phyloP scores from a whole-genome alignment of 2,113 vertebrate genomes.

The Syngnathus typhle region DNA sequence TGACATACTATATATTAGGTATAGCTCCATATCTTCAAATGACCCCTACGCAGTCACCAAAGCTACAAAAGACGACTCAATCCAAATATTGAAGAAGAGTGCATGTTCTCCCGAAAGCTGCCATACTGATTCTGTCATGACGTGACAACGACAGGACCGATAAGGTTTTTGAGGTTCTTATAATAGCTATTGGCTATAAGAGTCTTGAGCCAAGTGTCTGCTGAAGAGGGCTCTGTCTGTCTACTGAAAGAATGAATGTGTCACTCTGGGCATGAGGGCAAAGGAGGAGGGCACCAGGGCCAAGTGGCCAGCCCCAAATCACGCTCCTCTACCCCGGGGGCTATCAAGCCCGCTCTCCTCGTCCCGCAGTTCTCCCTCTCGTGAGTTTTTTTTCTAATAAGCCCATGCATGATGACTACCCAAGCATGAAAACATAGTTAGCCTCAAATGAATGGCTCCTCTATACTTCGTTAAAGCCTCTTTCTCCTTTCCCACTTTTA shows the following conservation, averaged over 20 bases:
- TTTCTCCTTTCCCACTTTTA: constrained; percentile 97
- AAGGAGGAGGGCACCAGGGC: constrained; percentile 53
- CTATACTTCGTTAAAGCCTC: constrained; percentile 99
- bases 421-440: constrained; percentile 76
- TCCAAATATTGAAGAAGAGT: background rate
- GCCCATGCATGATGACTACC: constrained; percentile 60
- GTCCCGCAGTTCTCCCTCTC: constrained; percentile 44
- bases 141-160: constrained; percentile 26
- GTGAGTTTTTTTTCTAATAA: constrained; percentile 51
- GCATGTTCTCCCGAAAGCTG: background rate
- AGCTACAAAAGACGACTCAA: background rate
- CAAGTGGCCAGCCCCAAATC: constrained; percentile 62
- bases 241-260: constrained; percentile 55
- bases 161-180: constrained; percentile 28
- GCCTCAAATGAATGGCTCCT: constrained; percentile 98
- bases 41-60: background rate
- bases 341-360: constrained; percentile 40
- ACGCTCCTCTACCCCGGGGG: constrained; percentile 54
- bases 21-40: background rate
- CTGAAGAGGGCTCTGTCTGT: constrained; percentile 61
- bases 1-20: no score
- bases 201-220: constrained; percentile 41
- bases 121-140: constrained; percentile 17
- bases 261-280: constrained; percentile 64
- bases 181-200: constrained; percentile 44